These are phyloP conservation scores for Teleopsis dalmanni DNA, from an alignment of 1,140 invertebrate genomes.

Conservation along the genomic window DNA sequence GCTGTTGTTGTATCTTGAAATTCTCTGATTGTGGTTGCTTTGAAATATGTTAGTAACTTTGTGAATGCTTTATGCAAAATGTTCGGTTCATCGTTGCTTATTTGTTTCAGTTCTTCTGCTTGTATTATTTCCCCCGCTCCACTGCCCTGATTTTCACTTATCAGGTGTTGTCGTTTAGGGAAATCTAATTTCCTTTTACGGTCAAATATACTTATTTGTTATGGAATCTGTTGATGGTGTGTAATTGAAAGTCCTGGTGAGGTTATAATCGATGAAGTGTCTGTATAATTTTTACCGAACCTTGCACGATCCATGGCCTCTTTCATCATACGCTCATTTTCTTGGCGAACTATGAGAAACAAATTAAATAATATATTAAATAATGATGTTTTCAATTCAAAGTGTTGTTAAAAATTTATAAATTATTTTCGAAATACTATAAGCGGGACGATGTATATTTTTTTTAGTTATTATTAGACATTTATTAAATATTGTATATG, in stretches of 20 bases:
- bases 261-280: slow-evolving; percentile 18
- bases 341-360: slow-evolving; percentile 32
- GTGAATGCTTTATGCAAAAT: no score
- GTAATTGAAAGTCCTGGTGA: slow-evolving; percentile 18
- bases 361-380: slow-evolving; percentile 10
- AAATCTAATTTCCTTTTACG: slow-evolving; percentile 2
- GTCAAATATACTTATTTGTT: slow-evolving; percentile 6
- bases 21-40: no score
- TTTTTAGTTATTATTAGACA: neutral
- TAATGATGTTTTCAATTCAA: neutral
- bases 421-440: slow-evolving; percentile 6
- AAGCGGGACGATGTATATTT: slow-evolving; percentile 9
- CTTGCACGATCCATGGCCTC: slow-evolving; percentile 36
- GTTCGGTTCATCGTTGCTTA: no score
- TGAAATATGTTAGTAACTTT: no score
- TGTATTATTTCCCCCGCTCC: neutral
- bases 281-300: slow-evolving; percentile 37
- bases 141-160: neutral
- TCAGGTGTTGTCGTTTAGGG: neutral
- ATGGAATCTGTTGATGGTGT: slow-evolving; percentile 13
- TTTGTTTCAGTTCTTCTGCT: no score
- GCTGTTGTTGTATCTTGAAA: slow-evolving; percentile 6
- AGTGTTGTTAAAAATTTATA: neutral
- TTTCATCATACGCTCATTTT: slow-evolving; percentile 39
- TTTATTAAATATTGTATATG: neutral